Conservation (phyloP, 2,888 invertebrate genomes). For the Rhaphigaster nebulosa region DNA sequence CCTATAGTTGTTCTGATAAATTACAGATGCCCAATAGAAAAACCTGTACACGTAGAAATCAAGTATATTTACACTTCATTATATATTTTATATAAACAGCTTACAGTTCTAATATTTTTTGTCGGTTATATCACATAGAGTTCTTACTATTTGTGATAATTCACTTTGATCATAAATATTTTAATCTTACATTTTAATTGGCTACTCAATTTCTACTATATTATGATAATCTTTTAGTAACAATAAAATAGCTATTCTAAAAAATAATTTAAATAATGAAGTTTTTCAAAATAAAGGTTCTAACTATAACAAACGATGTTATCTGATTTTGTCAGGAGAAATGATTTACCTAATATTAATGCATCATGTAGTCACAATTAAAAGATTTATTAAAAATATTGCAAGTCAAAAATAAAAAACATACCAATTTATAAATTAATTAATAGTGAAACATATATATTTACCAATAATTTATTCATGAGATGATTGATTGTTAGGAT, state of each 20-base stretch:
- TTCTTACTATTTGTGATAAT: slow-evolving; percentile 20
- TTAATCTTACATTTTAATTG: not conserved
- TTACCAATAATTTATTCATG: no score
- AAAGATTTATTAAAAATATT: no score
- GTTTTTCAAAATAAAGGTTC: not conserved
- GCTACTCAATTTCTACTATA: not conserved
- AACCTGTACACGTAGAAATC: slow-evolving; percentile 31
- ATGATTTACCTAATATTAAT: not conserved
- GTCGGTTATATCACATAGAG: slow-evolving; percentile 11
- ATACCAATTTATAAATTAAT: no score
- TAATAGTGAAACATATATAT: no score
- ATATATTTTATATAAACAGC: slow-evolving; percentile 12
- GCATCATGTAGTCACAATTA: not conserved
- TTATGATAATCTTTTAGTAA: not conserved
- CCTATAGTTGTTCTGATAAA: not conserved
- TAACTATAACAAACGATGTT: not conserved
- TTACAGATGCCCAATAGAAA: slow-evolving; percentile 6
- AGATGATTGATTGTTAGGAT: no score
- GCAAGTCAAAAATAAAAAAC: no score
- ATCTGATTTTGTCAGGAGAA: not conserved
- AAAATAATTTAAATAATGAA: not conserved
- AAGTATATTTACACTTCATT: slow-evolving; percentile 1
- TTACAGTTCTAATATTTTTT: not conserved
- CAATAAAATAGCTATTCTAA: not conserved
- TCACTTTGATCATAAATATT: slow-evolving; percentile 14